Evolutionary conservation across 2,888 invertebrate genomes (phyloP).

Genomic region (Nowickia ferox): DNA sequence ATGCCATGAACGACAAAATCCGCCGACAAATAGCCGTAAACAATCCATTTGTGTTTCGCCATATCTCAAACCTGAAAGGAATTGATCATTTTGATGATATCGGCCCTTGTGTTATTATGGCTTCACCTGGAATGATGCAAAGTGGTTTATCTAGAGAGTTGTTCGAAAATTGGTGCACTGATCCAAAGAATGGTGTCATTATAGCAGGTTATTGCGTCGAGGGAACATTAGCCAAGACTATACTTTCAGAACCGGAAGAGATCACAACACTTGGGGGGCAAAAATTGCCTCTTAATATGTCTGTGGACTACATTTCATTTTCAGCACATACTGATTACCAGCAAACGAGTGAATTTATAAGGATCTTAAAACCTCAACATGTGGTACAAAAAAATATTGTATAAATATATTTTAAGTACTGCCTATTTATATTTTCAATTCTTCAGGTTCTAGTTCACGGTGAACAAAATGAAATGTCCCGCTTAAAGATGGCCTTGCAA

Average conservation of each 20-base stretch:
- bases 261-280: constrained; percentile 97
- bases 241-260: constrained; percentile 98
- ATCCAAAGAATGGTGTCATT: constrained; percentile 98
- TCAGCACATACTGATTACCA: constrained; percentile 94
- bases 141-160: constrained; percentile 98
- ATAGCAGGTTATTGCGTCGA: constrained; percentile 98
- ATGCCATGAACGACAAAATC: constrained; percentile 99
- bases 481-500: constrained; percentile 96
- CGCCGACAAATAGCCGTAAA: constrained; percentile 97
- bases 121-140: constrained; percentile 99
- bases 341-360: constrained; percentile 96
- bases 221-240: constrained; percentile 95
- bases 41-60: constrained; percentile 99
- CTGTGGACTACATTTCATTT: constrained; percentile 99
- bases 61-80: constrained; percentile 96
- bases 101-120: constrained; percentile 99
- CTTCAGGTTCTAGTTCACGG: constrained; percentile 90
- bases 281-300: constrained; percentile 97
- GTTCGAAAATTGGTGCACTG: constrained; percentile 99
- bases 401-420: not conserved
- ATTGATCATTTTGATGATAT: constrained; percentile 99
- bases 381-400: constrained; percentile 85
- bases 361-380: constrained; percentile 96
- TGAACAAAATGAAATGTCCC: constrained; percentile 99
- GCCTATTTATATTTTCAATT: not conserved